Percentiles rank a stretch among this genome's conserved stretches.
These are phyloP conservation scores for Haliclystus octoradiatus DNA, from an alignment of 30 jellyfish, hydroid and myxozoan species.

Conservation along the genomic window DNA sequence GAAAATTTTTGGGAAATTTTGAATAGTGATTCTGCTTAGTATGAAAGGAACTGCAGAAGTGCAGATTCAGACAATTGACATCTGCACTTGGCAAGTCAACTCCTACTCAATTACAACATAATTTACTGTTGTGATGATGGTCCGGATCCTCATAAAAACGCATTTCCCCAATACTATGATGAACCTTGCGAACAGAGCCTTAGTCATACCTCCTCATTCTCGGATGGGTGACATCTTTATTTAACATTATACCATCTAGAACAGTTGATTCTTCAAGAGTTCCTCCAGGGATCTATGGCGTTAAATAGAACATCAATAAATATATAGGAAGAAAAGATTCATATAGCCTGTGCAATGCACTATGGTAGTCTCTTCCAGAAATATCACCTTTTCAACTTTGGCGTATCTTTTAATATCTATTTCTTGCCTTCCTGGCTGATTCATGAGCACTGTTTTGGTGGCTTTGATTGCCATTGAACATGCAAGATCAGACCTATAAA, in stretches of 20 bases:
- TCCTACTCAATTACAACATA: no score
- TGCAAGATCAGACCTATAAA: constrained; percentile 71
- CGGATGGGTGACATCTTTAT: constrained; percentile 93
- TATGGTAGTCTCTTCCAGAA: background rate
- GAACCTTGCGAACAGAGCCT: no score
- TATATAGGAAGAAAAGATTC: background rate
- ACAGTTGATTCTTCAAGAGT: constrained; percentile 77
- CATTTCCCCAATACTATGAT: no score
- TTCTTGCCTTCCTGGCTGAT: constrained; percentile 66
- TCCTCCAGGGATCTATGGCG: constrained; percentile 88
- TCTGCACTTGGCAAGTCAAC: no score
- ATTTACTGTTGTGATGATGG: no score
- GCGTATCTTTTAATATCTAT: constrained; percentile 86
- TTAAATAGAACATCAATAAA: background rate
- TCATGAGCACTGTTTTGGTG: constrained; percentile 57
- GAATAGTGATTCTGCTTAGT: no score
- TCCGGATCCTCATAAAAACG: no score
- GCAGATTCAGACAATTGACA: no score
- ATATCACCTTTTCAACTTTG: constrained; percentile 69
- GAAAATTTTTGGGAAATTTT: no score
- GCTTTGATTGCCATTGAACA: constrained; percentile 82
- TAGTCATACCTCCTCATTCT: constrained; percentile 83
- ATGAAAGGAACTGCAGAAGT: no score
- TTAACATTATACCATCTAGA: constrained; percentile 82
- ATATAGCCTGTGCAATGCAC: background rate